Evolutionary conservation across 1,140 invertebrate genomes (phyloP).

Genomic region (Musca domestica): DNA sequence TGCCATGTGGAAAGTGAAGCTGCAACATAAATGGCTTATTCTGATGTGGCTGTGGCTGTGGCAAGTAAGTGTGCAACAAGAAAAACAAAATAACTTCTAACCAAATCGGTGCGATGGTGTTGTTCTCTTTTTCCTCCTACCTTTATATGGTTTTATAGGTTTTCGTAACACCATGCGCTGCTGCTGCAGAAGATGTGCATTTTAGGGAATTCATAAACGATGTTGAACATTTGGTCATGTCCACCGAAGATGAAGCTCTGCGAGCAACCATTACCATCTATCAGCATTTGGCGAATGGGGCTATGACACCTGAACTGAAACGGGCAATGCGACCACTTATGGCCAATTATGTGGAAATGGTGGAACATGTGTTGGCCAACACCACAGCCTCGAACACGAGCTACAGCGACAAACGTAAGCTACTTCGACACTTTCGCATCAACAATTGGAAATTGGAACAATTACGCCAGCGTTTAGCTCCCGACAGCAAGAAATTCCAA

Average conservation of each 20-base stretch:
- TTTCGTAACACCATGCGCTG: neutral
- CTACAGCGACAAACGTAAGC: constrained; percentile 16
- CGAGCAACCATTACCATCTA: constrained; percentile 17
- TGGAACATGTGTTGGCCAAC: neutral
- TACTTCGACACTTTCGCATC: constrained; percentile 18
- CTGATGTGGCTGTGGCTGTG: too few species aligned
- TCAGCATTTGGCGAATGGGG: constrained; percentile 12
- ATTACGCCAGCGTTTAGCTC: constrained; percentile 19
- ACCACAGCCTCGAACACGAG: neutral
- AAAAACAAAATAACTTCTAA: too few species aligned
- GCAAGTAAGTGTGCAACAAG: too few species aligned
- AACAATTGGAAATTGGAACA: constrained; percentile 27
- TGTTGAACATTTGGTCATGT: constrained; percentile 21
- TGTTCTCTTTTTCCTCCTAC: neutral
- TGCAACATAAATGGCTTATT: constrained; percentile 7
- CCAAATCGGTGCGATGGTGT: too few species aligned
- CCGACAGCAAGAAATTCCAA: constrained; percentile 17
- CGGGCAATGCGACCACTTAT: constrained; percentile 5
- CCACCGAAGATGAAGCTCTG: constrained; percentile 20
- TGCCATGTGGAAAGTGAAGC: neutral
- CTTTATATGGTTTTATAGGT: constrained; percentile 19
- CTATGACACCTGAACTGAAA: constrained; percentile 7
- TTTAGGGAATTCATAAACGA: constrained; percentile 17
- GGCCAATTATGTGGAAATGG: constrained; percentile 11
- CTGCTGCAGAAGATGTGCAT: neutral